Base-by-base conservation (phyloP, 2,888 invertebrate genomes). In the Luffia ferchaultella region DNA sequence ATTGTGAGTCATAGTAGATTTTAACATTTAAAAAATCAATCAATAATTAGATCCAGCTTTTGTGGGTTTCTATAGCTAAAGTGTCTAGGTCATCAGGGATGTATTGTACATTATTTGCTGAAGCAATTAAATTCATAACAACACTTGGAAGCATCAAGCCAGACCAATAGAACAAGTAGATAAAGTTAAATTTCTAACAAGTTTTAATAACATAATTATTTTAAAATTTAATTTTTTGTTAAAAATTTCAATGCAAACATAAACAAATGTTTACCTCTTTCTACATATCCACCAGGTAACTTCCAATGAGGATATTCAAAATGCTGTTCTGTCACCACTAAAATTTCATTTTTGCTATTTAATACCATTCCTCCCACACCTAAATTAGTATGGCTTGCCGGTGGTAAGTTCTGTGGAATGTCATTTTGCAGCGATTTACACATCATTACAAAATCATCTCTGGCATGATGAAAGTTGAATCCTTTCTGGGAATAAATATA, bases 281-380 rank as follows among this genome's bases (percentile, higher is more conserved):
- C 93, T 16, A 94, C 93, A 76, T 93, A 93, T 48, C 97, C 97
- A 49, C 97, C 97, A 16, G 97, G 97, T 5, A 97, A 78, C 77
- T 97, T 97, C 95, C 95, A 97, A 63, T 89, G 87, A 2, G 86
- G 77, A 45, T 67, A 63, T 16, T 80, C 67, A 52, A 80, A 74
- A 62, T 87, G 87, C 62, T 89, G 88, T 66, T 97, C 96, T 58
- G 88, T 86, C 0, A 97, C 92, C 17, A 93, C 92, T 49, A 97
- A 80, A 50, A 97, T 76, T 75, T 95, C 88, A 50, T 90, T 85
- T 7, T 88, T 83, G 3, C 90, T 87, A 71, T 95, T 93, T 0
- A 94, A 85, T 5, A 97, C 94, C 58, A 96, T 87, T 3, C 92
- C 95, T 30, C 95, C 97, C 3, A 94, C 93, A 45, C 97, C 96